Conservation (phyloP, 2,113 vertebrate genomes). For the Eclectus roratus region DNA sequence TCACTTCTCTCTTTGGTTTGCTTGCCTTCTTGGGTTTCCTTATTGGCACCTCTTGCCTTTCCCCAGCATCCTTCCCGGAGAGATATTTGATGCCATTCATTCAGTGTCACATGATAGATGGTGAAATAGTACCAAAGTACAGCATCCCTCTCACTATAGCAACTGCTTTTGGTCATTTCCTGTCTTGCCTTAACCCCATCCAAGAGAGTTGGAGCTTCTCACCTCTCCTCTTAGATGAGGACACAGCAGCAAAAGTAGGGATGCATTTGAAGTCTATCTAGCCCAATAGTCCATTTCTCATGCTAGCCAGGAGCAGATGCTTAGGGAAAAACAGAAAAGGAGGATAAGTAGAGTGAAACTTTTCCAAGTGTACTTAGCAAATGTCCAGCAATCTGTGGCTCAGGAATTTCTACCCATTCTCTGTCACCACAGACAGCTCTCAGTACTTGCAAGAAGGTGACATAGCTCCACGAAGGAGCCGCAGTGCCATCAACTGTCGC, state of each 20-base stretch:
- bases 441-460: slow-evolving; percentile 73
- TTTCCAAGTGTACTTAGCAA: not conserved
- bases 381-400: not conserved
- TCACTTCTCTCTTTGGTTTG: not conserved
- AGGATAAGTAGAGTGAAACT: not conserved
- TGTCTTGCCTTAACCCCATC: not conserved
- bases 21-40: not conserved
- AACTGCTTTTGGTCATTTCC: not conserved
- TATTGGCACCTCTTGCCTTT: not conserved
- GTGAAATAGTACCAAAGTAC: not conserved
- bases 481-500: slow-evolving; percentile 80
- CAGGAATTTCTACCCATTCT: not conserved
- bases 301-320: not conserved
- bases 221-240: not conserved
- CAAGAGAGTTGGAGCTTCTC: not conserved
- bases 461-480: slow-evolving; percentile 68
- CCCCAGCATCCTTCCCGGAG: not conserved
- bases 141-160: not conserved
- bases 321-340: not conserved
- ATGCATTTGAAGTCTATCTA: not conserved
- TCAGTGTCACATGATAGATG: not conserved
- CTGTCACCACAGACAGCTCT: slow-evolving; percentile 17
- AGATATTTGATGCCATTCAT: not conserved
- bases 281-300: not conserved
- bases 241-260: not conserved